Conservation (phyloP, 1,140 invertebrate species). For the Lasioglossum baleicum region DNA sequence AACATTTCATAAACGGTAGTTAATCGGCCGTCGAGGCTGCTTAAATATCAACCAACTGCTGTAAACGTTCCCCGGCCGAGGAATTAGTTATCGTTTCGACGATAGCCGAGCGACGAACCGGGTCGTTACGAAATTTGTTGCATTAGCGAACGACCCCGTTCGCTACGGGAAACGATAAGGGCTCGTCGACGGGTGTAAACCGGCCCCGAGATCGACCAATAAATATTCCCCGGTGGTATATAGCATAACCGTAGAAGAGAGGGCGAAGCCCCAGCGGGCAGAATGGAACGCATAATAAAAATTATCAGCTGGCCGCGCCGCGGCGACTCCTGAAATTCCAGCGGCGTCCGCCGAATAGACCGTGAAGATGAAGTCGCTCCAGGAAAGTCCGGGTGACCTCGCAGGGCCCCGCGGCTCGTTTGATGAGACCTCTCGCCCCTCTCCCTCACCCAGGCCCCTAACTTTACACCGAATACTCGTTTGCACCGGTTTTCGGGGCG, state of each 20-base stretch:
- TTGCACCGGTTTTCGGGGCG: constrained; percentile 61
- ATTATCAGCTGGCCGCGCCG: constrained; percentile 20
- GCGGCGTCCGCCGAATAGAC: constrained; percentile 44
- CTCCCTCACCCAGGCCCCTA: neutral
- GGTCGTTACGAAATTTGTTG: constrained; percentile 23
- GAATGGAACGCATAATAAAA: constrained; percentile 40
- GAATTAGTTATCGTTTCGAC: constrained; percentile 11
- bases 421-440: constrained; percentile 43
- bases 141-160: constrained; percentile 17
- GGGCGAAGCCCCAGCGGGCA: neutral
- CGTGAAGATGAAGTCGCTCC: constrained; percentile 62
- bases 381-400: constrained; percentile 59
- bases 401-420: constrained; percentile 58
- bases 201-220: neutral
- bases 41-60: neutral
- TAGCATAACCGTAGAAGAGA: too few relatives aligned
- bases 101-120: neutral
- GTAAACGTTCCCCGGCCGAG: neutral
- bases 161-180: constrained; percentile 5
- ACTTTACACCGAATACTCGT: constrained; percentile 59
- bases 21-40: neutral
- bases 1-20: neutral
- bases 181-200: neutral
- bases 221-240: constrained; percentile 11
- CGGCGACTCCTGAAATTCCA: constrained; percentile 30